Percentiles rank a stretch among this genome's conserved stretches.
Evolutionary conservation across 2,797 vertebrate genomes (phyloP).

Genomic region (Gadopsis marmoratus): DNA sequence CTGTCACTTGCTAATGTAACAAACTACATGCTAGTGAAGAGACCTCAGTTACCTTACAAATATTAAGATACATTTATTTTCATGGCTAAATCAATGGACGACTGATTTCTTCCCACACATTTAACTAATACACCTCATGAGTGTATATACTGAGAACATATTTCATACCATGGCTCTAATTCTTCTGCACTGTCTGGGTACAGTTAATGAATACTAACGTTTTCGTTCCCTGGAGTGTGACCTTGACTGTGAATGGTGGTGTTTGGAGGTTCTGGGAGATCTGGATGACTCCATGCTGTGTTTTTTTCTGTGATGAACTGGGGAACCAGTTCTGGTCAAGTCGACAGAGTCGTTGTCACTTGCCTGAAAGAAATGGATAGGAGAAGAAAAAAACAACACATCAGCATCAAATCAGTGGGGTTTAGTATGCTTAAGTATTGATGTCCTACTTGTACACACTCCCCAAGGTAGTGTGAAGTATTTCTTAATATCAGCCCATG

Average conservation of each 20-base stretch:
- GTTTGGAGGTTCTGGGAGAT: slow-evolving; percentile 92
- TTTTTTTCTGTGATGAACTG: slow-evolving; percentile 89
- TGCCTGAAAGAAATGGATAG: slow-evolving; percentile 80
- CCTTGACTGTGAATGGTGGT: slow-evolving; percentile 93
- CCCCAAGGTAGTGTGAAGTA: not conserved
- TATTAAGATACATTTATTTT: not conserved
- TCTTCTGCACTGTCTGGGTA: not conserved
- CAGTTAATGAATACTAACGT: slow-evolving; percentile 79
- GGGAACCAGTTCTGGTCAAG: slow-evolving; percentile 86
- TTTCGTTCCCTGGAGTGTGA: slow-evolving; percentile 92
- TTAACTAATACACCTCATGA: not conserved
- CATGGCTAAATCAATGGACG: not conserved
- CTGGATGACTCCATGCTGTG: slow-evolving; percentile 89
- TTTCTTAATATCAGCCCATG: not conserved
- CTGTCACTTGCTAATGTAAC: not conserved
- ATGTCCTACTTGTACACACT: not conserved
- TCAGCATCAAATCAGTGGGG: not conserved
- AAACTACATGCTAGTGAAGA: not conserved
- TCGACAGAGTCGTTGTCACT: slow-evolving; percentile 90
- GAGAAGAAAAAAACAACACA: not conserved
- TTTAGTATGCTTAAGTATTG: not conserved
- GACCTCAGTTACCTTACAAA: not conserved
- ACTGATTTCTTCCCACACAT: not conserved
- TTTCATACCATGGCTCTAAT: not conserved
- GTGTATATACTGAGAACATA: not conserved